Evolutionary conservation across 2,113 vertebrate genomes (phyloP), one percentile per base, ranked within the genome.

Genomic region (Etia nguti): DNA sequence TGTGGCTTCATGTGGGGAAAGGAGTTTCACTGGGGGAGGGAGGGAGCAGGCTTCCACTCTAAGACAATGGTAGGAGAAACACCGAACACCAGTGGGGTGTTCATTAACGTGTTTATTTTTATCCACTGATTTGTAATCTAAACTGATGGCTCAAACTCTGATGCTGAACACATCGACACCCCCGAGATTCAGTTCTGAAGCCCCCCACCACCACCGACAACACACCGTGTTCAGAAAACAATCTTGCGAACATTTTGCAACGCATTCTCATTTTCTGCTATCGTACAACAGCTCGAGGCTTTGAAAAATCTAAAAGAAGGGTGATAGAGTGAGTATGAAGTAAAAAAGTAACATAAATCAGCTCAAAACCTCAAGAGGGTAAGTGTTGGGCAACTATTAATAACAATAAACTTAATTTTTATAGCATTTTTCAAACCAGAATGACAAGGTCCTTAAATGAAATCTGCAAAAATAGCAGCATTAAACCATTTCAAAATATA

Each of bases 51-150:
- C 24, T 2, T 29, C 73, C 73, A 77, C 26, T 26, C 4, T 20
- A 50, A 77, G 73, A 77, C 46, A 77, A 77, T 52, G 43, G 46
- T 34, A 52, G 26, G 18, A 77, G 18, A 77, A 52, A 20, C 11
- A 5, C 3, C 4, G 4, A 52, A 52, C 29, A 77, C 82, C 15
- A 73, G 34, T 4, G 4, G 68, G 56, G 46, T n/a, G 26, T 31
- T 50, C 46, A 50, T 26, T 81, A 65, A 50, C 52, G 60, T 80
- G 54, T 57, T 60, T 22, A 75, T 80, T 62, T 87, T 80, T 52
- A 87, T 81, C 38, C 34, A 31, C 55, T 50, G 16, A 91, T 85
- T 56, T 84, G 62, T 85, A 87, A 87, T 88, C 70, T 81, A 73
- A 80, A 62, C 43, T 82, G 36, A 8, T 12, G 62, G 79, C 92